Percentiles rank a stretch among this genome's conserved stretches.
These are phyloP conservation scores for Acrocephalus arundinaceus DNA, from an alignment of 2,113 vertebrate genomes.

Conservation along the genomic window DNA sequence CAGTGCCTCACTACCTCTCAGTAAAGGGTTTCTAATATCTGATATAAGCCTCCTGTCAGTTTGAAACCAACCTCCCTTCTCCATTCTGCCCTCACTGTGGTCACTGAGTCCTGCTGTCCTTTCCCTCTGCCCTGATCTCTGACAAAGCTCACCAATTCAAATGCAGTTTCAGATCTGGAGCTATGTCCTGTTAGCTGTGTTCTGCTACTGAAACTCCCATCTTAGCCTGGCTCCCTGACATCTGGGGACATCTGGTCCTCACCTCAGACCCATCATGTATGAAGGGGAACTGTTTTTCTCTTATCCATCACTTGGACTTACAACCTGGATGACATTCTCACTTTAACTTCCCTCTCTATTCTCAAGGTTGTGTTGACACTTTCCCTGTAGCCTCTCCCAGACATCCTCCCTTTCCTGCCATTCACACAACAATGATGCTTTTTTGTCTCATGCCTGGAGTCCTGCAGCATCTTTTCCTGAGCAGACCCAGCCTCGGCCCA, in stretches of 20 bases:
- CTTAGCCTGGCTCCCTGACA: not conserved
- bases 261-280: accelerated
- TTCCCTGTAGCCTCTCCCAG: not conserved
- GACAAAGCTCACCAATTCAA: not conserved
- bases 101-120: not conserved
- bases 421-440: not conserved
- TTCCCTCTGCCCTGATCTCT: not conserved
- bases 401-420: not conserved
- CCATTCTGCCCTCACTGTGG: not conserved
- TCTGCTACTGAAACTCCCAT: not conserved
- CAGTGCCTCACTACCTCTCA: not conserved
- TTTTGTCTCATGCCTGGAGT: not conserved
- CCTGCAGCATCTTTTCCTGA: not conserved
- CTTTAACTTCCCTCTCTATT: not conserved
- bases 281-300: not conserved
- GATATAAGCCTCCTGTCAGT: not conserved
- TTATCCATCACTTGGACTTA: not conserved
- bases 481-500: not conserved
- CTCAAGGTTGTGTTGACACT: not conserved
- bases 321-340: not conserved
- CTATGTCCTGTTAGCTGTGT: not conserved
- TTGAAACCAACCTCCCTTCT: not conserved
- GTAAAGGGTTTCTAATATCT: not conserved
- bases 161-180: not conserved
- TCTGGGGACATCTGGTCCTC: not conserved